A percentile compares a stretch with the other conserved stretches of the same genome.
These are phyloP conservation scores for Heliconius melpomene DNA, from an alignment of 1,140 invertebrate species.

Conservation along the genomic window DNA sequence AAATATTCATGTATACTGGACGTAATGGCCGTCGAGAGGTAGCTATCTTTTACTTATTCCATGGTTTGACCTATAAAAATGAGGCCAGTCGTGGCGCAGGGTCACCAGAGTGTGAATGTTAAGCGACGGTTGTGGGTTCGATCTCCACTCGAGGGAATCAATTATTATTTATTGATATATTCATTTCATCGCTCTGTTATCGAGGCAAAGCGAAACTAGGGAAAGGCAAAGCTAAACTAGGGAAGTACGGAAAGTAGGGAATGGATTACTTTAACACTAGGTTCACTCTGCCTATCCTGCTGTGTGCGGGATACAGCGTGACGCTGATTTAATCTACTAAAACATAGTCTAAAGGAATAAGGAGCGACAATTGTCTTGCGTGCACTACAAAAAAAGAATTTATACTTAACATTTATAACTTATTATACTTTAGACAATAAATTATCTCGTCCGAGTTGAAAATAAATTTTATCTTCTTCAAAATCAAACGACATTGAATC, in stretches of 20 bases:
- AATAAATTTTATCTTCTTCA: slow-evolving; percentile 52
- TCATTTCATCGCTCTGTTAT: too few species aligned
- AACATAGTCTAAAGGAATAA: slow-evolving; percentile 21
- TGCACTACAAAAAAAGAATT: not conserved
- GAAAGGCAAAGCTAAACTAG: too few species aligned
- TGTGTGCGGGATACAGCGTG: too few species aligned
- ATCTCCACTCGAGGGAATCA: too few species aligned
- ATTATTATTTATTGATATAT: too few species aligned
- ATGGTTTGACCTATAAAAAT: slow-evolving; percentile 41
- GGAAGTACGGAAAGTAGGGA: too few species aligned
- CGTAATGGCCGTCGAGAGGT: slow-evolving; percentile 5
- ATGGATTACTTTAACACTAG: too few species aligned
- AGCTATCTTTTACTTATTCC: not conserved
- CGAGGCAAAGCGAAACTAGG: too few species aligned
- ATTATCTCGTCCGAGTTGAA: slow-evolving; percentile 29
- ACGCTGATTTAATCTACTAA: slow-evolving; percentile 36
- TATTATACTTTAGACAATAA: slow-evolving; percentile 19
- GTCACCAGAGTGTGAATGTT: too few species aligned
- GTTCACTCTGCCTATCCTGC: too few species aligned
- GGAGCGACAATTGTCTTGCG: not conserved
- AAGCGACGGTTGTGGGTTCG: too few species aligned
- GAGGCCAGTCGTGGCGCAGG: too few species aligned
- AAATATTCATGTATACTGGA: slow-evolving; percentile 21
- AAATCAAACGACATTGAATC: slow-evolving; percentile 47
- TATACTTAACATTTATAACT: not conserved